Percentiles rank a stretch among this genome's conserved stretches.
Evolutionary conservation across 2,888 invertebrate species (phyloP).

Genomic region (Agrotis clavis): DNA sequence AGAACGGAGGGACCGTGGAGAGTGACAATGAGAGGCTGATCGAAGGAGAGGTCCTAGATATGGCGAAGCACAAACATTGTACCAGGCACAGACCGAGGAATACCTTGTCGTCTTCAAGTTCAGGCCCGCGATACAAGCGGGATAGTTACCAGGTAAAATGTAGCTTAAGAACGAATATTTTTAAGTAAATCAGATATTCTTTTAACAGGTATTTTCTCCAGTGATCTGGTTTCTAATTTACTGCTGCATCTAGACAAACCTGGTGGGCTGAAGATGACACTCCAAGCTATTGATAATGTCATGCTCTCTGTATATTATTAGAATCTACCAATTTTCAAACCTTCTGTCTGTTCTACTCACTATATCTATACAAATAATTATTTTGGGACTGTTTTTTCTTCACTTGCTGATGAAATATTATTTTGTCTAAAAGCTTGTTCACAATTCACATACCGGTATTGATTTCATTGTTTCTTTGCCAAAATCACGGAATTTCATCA

Average conservation of each 20-base stretch:
- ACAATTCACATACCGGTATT: not conserved
- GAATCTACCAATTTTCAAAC: not conserved
- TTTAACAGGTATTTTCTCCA: slow-evolving; percentile 5
- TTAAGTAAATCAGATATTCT: slow-evolving; percentile 10
- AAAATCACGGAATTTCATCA: not conserved
- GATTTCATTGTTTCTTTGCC: not conserved
- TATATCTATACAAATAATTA: not conserved
- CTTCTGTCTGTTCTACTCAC: not conserved
- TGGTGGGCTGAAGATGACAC: slow-evolving; percentile 48
- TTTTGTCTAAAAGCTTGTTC: not conserved
- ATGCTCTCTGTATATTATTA: slow-evolving; percentile 1
- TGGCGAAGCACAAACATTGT: slow-evolving; percentile 81
- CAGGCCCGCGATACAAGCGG: slow-evolving; percentile 89
- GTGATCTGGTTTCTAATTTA: slow-evolving; percentile 4
- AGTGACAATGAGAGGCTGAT: slow-evolving; percentile 88
- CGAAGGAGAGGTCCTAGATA: slow-evolving; percentile 80
- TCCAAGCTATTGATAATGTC: slow-evolving; percentile 38
- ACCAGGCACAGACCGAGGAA: slow-evolving; percentile 83
- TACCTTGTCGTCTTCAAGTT: slow-evolving; percentile 85
- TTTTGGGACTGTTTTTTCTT: not conserved
- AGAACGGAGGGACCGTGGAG: slow-evolving; percentile 82
- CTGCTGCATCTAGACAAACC: slow-evolving; percentile 44
- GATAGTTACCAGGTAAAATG: slow-evolving; percentile 89
- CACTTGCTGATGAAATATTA: slow-evolving; percentile 18
- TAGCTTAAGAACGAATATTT: slow-evolving; percentile 47